Base-by-base conservation (phyloP, 2,113 vertebrate species). In the Furnarius figulus region DNA sequence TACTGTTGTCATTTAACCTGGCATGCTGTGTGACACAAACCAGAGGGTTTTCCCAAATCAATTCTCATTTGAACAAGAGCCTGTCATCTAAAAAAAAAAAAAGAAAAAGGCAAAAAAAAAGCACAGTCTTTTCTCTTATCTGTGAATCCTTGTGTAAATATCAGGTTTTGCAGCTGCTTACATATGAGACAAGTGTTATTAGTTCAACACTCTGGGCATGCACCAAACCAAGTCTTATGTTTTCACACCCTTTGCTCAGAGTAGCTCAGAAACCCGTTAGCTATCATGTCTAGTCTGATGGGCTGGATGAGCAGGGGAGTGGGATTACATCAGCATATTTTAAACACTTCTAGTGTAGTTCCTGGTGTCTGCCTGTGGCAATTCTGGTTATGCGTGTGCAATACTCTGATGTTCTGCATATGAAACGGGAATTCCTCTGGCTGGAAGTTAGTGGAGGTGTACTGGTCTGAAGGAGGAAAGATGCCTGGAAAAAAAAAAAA, bases 121-220 rank as follows among this genome's bases (percentile, higher is more conserved):
- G 46, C 1, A 4, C 81, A 89, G 85, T 39, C 74, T 93, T 90
- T 87, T 85, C 90, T 95, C 82, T 91, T 88, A 72, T 95, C 87
- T 80, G 78, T 90, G 89, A 96, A 97, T 95, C 67, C 85, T 97
- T 96, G 84, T 91, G 91, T 96, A 97, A 96, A 96, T 96, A 97
- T 90, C 96, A 96, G 75, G 67, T 96, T 96, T 93, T 95, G 93
- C 95, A 97, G 93, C 87, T 96, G 91, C 95, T 93, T 90, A 96
- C 81, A 76, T 47, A 77, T 25, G 62, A 94, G 90, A 91, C 59
- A 80, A 96, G 50, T 74, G 31, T 76, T 96, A 91, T 94, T 94
- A 96, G 77, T 90, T 95, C 92, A 96, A 67, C 55, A 78, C 75
- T 83, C 85, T 88, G 90, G 75, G 75, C 63, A 83, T 77, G 91